Evolutionary conservation across 2,888 invertebrate species (phyloP), one percentile per base, ranked within the genome.

Genomic region (Limnephilus auricula): DNA sequence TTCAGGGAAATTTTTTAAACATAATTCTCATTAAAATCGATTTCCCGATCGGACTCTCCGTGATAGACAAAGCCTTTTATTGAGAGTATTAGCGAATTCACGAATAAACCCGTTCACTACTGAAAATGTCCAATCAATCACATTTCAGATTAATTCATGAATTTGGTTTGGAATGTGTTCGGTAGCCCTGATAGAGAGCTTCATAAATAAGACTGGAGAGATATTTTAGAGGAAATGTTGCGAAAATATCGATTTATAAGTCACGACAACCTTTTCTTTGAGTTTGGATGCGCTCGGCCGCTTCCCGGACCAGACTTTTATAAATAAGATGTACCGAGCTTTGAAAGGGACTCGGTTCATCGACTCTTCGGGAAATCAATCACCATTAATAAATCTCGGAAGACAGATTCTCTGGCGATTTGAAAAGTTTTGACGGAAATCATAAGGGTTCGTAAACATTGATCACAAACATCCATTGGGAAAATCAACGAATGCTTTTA

Each of bases 361-460:
- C 37, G 84, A 37, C 84, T 37, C 37, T 40, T n/a, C 34, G 84
- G 37, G 89, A 79, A 78, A 89, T 89, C 89, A 37, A 37, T 89
- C 50, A 78, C 32, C 79, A 89, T 79, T 89, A 89, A 89, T 89
- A 89, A 89, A 89, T 89, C 89, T 84, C 84, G n/a, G 82, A 34
- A 82, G 82, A 82, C 82, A 82, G 82, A 30, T 82, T 32, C 34
- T 34, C 82, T 32, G 82, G 32, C 82, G 82, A 34, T 82, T 82
- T 82, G 82, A 82, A 82, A 82, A 82, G 34, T 31, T 82, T 80
- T 82, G 82, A 82, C 32, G 82, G 34, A 82, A 82, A 82, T 32
- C 32, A 32, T 82, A 32, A 82, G 34, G 34, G 32, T 82, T 65
- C 50, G 50, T 18, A 65, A 65, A 65, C 50, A 65, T 65, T 65